These are phyloP conservation scores for Ailurus styani DNA, from an alignment of 2,113 vertebrate genomes.

Conservation along the genomic window DNA sequence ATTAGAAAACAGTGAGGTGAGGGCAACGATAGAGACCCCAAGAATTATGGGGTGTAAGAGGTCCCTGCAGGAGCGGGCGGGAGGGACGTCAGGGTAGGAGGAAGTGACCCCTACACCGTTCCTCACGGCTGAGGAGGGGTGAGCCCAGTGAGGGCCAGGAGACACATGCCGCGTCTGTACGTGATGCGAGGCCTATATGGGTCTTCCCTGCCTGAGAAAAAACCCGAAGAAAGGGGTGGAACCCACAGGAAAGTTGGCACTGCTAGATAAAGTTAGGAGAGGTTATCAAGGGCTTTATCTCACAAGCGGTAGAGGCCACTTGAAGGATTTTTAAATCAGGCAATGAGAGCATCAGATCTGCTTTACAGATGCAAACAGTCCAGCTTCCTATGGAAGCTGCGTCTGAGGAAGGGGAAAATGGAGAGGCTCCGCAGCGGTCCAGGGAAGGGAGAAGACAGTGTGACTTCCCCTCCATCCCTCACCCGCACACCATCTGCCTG, in stretches of 20 bases:
- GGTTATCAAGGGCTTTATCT: not conserved
- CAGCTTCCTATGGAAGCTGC: not conserved
- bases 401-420: not conserved
- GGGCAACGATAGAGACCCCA: not conserved
- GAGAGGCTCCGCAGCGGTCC: rapidly evolving
- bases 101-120: not conserved
- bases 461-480: rapidly evolving
- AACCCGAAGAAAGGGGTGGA: not conserved
- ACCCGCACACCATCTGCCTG: not conserved
- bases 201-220: not conserved
- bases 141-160: not conserved
- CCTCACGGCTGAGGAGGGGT: too few relatives aligned
- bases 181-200: rapidly evolving
- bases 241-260: not conserved
- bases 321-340: not conserved
- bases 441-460: not conserved
- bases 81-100: not conserved
- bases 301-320: not conserved
- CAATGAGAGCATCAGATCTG: not conserved
- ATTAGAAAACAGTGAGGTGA: not conserved
- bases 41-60: rapidly evolving
- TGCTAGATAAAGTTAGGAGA: not conserved
- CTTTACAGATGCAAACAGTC: not conserved
- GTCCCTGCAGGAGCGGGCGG: not conserved
- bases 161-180: rapidly evolving